These are phyloP conservation scores for Brachionus manjavacas DNA, from an alignment of 1,140 invertebrate species.

Conservation along the genomic window DNA sequence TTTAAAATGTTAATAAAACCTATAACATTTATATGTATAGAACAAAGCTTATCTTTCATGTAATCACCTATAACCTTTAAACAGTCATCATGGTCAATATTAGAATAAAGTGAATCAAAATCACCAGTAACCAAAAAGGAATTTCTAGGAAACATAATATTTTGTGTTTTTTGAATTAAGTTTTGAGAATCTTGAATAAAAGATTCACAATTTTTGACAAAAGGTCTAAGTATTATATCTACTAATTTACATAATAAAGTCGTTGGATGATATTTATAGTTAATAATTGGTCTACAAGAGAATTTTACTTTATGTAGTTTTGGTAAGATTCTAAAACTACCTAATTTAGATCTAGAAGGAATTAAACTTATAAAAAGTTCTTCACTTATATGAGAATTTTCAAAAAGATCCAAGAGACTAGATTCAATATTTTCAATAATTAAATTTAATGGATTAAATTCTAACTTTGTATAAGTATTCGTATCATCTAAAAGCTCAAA, in stretches of 20 bases:
- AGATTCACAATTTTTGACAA: neutral
- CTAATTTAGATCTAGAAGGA: neutral
- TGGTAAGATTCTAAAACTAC: constrained; percentile 16
- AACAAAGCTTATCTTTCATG: neutral
- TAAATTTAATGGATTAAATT: neutral
- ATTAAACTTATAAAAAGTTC: neutral
- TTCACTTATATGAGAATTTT: neutral
- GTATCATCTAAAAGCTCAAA: neutral
- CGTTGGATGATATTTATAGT: neutral
- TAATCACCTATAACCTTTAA: neutral
- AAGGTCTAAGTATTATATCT: neutral
- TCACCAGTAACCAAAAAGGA: neutral
- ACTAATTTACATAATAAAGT: neutral
- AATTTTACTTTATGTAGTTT: constrained; percentile 14
- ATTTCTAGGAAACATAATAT: neutral
- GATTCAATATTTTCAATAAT: neutral
- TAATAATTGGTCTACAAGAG: neutral
- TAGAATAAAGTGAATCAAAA: neutral
- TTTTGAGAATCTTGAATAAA: neutral
- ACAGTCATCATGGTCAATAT: neutral
- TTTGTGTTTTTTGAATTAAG: constrained; percentile 10
- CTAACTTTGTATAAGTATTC: neutral
- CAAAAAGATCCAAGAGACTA: neutral
- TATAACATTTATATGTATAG: neutral
- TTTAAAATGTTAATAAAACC: neutral